These are phyloP conservation scores for Philopotamus ludificatus DNA, from an alignment of 1,140 invertebrate genomes.

Conservation along the genomic window DNA sequence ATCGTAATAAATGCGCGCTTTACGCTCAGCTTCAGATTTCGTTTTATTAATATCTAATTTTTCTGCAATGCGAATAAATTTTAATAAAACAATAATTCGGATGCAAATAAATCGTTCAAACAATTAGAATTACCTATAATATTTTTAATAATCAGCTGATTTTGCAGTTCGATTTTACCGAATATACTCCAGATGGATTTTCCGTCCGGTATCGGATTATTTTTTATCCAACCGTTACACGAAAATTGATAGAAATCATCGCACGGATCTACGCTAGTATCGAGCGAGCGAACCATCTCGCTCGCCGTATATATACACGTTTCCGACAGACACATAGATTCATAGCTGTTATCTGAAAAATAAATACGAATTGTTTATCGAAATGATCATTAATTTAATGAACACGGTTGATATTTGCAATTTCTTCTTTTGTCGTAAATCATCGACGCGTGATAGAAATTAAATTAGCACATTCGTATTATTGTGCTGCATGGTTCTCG, in stretches of 20 bases:
- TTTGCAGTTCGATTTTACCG: slow-evolving; percentile 87
- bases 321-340: slow-evolving; percentile 68
- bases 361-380: neutral
- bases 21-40: slow-evolving; percentile 79
- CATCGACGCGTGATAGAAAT: too few relatives aligned
- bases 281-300: slow-evolving; percentile 81
- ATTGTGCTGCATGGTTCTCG: too few relatives aligned
- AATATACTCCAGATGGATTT: slow-evolving; percentile 96
- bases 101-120: neutral
- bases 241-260: slow-evolving; percentile 94
- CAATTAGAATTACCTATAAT: slow-evolving; percentile 70
- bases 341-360: slow-evolving; percentile 44
- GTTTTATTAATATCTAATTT: slow-evolving; percentile 51
- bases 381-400: too few relatives aligned
- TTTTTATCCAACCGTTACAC: slow-evolving; percentile 89
- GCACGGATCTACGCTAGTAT: slow-evolving; percentile 80
- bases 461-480: too few relatives aligned
- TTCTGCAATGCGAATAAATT: too few relatives aligned
- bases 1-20: slow-evolving; percentile 87
- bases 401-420: too few relatives aligned
- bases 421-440: too few relatives aligned
- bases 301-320: slow-evolving; percentile 85
- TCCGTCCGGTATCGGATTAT: slow-evolving; percentile 89
- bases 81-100: slow-evolving; percentile 3
- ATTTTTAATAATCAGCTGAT: slow-evolving; percentile 89